phyloP scores from a whole-genome alignment of 2,113 vertebrate species.

The Chlamydotis undulata region DNA sequence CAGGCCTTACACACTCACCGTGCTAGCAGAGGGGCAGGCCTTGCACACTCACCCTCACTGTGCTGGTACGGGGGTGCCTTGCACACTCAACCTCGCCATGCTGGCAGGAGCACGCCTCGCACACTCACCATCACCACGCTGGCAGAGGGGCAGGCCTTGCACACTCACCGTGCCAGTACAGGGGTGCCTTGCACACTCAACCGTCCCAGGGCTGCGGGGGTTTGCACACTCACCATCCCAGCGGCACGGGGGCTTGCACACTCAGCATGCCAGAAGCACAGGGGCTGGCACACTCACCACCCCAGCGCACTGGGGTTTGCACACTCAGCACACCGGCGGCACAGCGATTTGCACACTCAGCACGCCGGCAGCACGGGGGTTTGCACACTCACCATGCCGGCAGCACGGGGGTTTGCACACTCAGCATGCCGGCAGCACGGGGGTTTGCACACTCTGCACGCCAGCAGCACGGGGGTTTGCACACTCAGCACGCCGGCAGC shows the following conservation, averaged over 20 bases:
- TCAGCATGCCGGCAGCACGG: fast-evolving
- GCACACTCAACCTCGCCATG: too few relatives aligned
- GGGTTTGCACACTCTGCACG: not conserved
- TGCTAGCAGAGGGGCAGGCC: fast-evolving
- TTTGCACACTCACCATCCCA: too few relatives aligned
- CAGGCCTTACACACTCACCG: not conserved
- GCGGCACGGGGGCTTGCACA: not conserved
- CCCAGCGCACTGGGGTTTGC: too few relatives aligned
- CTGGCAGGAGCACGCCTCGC: too few relatives aligned
- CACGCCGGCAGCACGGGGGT: fast-evolving
- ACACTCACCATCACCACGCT: too few relatives aligned
- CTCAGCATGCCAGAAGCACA: fast-evolving
- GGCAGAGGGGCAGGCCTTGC: not conserved
- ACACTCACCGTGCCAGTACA: not conserved
- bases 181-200: too few relatives aligned
- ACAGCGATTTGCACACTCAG: not conserved
- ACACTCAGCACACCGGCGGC: too few relatives aligned
- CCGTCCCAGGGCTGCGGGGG: too few relatives aligned
- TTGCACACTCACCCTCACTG: not conserved
- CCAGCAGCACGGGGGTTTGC: too few relatives aligned
- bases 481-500: too few relatives aligned
- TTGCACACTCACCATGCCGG: not conserved
- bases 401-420: not conserved
- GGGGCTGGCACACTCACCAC: not conserved
- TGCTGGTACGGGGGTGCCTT: too few relatives aligned